Base-by-base conservation (phyloP, 2,888 invertebrate genomes). In the Drosophila rellima region DNA sequence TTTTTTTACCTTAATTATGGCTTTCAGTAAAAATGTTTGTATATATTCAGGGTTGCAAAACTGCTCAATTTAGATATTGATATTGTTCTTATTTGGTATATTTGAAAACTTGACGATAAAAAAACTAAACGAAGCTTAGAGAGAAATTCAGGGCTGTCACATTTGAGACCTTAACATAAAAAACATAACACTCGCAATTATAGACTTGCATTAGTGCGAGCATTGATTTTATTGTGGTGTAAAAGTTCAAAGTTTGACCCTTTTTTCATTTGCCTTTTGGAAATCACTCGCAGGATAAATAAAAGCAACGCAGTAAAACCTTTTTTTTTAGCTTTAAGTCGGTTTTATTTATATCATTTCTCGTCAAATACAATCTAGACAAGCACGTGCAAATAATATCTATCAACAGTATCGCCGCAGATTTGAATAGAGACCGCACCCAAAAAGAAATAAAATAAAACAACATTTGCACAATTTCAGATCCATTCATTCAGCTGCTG, bases 381-480 rank as follows among this genome's bases (percentile, higher is more conserved):
- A 39, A 78, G 74, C 81, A 78, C 81, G 78, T 78, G 78, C 81
- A 78, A 78, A 78, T 78, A 80, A 78, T 80, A 80, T 80, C 67
- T 78, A 80, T 78, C 73, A 77, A 56, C 56, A 47, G 35, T 45
- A 52, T 54, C 35, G 66, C 48, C 71, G 57, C 63, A 80, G 68
- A 78, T 74, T 74, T 68, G 40, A 47, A 62, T 74, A 52, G 20
- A 17, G 31, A 15, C 62, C 71, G 52, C 70, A 75, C 57, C 61
- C 78, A 45, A 57, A 47, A 39, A 37, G n/a, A 55, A 52, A 42
- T 35, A 47, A 55, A 23, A 40, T 10, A 10, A 33, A 15, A 59
- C 57, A 79, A 79, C 76, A 70, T 55, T 54, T 63, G 48, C 48
- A 57, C 39, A 73, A 61, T 61, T 72, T 56, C 40, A 39, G 33